Evolutionary conservation across 2,888 invertebrate species (phyloP).

Genomic region (Diplolepis rosae): DNA sequence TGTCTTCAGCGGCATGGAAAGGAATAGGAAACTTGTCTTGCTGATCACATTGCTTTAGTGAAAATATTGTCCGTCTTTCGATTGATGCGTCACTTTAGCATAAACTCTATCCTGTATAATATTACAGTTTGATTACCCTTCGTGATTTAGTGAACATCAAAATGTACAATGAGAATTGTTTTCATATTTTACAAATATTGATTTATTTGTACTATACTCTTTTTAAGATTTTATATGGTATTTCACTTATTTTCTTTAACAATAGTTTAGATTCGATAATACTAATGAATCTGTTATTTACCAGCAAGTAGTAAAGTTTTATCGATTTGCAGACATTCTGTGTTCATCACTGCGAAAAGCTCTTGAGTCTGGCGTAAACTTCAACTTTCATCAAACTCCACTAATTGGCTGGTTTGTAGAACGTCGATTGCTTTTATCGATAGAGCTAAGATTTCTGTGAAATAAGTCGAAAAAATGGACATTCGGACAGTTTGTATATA

Average conservation of each 20-base stretch:
- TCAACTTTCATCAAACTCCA: slow-evolving; percentile 49
- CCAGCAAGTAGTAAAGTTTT: slow-evolving; percentile 3
- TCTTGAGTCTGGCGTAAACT: slow-evolving; percentile 18
- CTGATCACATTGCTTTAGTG: slow-evolving; percentile 7
- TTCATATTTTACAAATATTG: background rate
- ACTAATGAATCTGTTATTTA: slow-evolving; percentile 13
- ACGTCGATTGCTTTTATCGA: slow-evolving; percentile 36
- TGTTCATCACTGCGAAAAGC: slow-evolving; percentile 17
- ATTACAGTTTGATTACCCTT: background rate
- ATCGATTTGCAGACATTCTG: slow-evolving; percentile 3
- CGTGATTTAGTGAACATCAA: background rate
- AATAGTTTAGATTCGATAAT: slow-evolving; percentile 5
- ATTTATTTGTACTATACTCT: background rate
- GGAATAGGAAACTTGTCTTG: slow-evolving; percentile 6
- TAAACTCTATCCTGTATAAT: slow-evolving; percentile 5
- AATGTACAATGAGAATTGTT: background rate
- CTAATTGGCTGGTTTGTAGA: slow-evolving; percentile 56
- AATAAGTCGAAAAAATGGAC: slow-evolving; percentile 1
- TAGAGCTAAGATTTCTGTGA: background rate
- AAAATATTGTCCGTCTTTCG: slow-evolving; percentile 5
- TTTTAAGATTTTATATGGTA: background rate
- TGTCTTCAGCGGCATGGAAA: background rate
- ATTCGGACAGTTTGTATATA: background rate
- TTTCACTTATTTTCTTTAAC: background rate
- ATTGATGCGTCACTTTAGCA: background rate